These are phyloP conservation scores for Lasioglossum morio DNA, from an alignment of 2,888 invertebrate genomes.

Conservation along the genomic window DNA sequence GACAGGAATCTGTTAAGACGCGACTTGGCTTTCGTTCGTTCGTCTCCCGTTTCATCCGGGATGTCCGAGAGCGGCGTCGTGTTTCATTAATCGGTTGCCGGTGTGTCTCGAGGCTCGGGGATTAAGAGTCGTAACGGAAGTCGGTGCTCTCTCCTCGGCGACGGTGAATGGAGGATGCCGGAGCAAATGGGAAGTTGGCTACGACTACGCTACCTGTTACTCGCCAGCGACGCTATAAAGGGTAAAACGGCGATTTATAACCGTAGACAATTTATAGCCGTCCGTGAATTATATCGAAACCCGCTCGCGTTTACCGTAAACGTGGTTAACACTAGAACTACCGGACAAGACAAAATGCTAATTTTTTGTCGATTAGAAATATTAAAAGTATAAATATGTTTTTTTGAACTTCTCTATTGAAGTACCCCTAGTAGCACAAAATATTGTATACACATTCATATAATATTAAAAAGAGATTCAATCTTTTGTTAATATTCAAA, in stretches of 20 bases:
- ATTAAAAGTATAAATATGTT: no score
- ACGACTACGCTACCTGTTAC: background rate
- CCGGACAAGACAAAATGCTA: no score
- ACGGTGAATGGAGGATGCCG: background rate
- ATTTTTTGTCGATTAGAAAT: no score
- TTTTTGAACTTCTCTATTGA: no score
- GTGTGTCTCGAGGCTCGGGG: constrained; percentile 20
- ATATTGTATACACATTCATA: no score
- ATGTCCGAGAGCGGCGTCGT: constrained; percentile 39
- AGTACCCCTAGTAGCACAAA: no score
- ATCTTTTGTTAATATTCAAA: no score
- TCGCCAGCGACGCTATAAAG: background rate
- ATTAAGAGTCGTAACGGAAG: constrained; percentile 18
- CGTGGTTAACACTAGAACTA: no score
- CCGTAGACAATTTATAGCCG: background rate
- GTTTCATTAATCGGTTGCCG: constrained; percentile 51
- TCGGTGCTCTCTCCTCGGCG: background rate
- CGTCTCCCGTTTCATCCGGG: constrained; percentile 31
- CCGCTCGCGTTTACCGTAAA: background rate
- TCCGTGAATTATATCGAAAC: background rate
- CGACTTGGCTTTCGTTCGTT: background rate
- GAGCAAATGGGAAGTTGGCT: background rate
- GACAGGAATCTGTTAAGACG: constrained; percentile 4
- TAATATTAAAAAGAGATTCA: no score
- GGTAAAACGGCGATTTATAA: background rate